Evolutionary conservation across 2,888 invertebrate genomes (phyloP).

Genomic region (Phytoseiulus persimilis): DNA sequence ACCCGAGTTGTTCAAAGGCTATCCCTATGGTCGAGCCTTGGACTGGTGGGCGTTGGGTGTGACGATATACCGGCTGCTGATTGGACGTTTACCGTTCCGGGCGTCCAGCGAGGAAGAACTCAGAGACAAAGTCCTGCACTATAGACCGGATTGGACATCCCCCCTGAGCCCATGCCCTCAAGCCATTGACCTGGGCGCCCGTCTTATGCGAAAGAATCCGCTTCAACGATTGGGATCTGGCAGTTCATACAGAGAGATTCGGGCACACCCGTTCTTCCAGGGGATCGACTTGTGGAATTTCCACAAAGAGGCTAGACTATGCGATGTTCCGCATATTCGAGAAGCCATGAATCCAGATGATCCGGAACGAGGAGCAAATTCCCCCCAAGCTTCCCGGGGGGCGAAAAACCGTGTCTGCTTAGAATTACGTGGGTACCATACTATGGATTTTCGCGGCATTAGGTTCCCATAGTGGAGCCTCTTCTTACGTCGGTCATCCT

Average conservation of each 20-base stretch:
- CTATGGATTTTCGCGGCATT: too few relatives aligned
- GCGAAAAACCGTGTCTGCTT: not conserved
- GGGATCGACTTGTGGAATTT: not conserved
- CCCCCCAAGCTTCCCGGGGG: not conserved
- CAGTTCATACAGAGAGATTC: not conserved
- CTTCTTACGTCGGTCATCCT: too few relatives aligned
- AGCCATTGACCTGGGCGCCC: not conserved
- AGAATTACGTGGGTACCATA: not conserved
- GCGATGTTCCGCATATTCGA: constrained; percentile 8
- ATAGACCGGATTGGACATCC: not conserved
- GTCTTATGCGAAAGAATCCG: not conserved
- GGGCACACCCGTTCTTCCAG: not conserved
- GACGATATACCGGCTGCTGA: constrained; percentile 11
- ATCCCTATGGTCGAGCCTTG: constrained; percentile 6
- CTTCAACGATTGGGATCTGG: not conserved
- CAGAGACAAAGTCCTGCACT: constrained; percentile 9
- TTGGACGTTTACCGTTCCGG: not conserved
- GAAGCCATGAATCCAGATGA: constrained; percentile 8
- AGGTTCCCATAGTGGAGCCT: too few relatives aligned
- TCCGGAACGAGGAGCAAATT: not conserved
- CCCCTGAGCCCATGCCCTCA: not conserved
- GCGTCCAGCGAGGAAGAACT: not conserved
- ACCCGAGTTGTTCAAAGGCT: constrained; percentile 12
- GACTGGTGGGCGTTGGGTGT: constrained; percentile 32
- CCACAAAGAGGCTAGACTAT: not conserved